phyloP scores from a whole-genome alignment of 2,888 invertebrate species.

The Cinara cedri region DNA sequence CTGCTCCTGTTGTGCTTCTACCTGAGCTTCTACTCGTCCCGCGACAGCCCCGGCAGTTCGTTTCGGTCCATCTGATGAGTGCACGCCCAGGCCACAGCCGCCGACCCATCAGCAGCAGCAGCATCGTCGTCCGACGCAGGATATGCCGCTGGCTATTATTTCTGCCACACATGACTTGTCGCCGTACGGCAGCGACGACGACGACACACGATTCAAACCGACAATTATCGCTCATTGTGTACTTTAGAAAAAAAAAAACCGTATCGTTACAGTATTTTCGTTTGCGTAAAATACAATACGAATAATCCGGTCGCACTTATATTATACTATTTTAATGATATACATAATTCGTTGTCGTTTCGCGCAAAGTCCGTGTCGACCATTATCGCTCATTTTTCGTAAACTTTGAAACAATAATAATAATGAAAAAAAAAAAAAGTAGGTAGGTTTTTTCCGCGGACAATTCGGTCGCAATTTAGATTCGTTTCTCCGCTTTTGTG shows the following conservation, averaged over 20 bases:
- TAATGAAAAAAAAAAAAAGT: no score
- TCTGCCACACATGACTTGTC: constrained; percentile 38
- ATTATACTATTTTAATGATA: no score
- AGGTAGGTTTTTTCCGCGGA: no score
- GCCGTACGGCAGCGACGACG: background rate
- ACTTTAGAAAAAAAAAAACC: constrained; percentile 12
- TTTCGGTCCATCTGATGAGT: constrained; percentile 56
- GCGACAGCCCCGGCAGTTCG: constrained; percentile 61
- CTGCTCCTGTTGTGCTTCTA: constrained; percentile 67
- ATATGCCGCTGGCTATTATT: constrained; percentile 52
- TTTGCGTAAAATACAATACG: no score
- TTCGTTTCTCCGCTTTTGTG: no score
- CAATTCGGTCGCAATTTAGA: no score
- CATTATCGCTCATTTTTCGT: no score
- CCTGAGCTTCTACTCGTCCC: constrained; percentile 68
- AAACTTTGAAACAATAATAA: no score
- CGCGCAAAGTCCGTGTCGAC: no score
- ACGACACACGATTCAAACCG: constrained; percentile 40
- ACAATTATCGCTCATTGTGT: constrained; percentile 52
- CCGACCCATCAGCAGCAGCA: background rate
- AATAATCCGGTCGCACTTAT: no score
- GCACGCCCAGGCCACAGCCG: constrained; percentile 48
- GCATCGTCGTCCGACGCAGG: constrained; percentile 7
- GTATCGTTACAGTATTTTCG: no score
- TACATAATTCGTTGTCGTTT: no score